phyloP scores from a whole-genome alignment of 2,888 invertebrate genomes.

The Aromia moschata region DNA sequence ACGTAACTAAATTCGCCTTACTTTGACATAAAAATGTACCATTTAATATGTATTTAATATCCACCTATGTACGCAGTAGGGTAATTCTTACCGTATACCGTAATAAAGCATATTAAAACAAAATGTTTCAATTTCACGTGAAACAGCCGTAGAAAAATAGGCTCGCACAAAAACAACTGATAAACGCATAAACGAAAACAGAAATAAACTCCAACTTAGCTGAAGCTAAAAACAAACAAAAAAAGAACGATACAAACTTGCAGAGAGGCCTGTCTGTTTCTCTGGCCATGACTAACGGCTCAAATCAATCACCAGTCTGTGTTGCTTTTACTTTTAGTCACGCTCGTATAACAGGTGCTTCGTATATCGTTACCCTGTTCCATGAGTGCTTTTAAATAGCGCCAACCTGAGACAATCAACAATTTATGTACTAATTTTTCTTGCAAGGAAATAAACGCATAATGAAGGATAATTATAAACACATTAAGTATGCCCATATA shows the following conservation, averaged over 20 bases:
- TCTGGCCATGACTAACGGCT: conserved; percentile 50
- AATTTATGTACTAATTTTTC: conserved; percentile 25
- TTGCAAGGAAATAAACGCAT: conserved; percentile 9
- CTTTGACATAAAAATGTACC: too few relatives aligned
- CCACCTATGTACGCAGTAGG: too few relatives aligned
- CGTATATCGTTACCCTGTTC: conserved; percentile 43
- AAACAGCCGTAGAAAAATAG: too few relatives aligned
- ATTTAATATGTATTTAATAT: too few relatives aligned
- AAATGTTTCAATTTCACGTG: too few relatives aligned
- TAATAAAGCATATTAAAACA: too few relatives aligned
- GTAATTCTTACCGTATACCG: too few relatives aligned
- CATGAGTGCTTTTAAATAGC: conserved; percentile 39
- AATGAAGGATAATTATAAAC: conserved; percentile 10
- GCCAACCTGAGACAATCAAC: conserved; percentile 34
- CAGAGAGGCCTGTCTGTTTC: conserved; percentile 32
- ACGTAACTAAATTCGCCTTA: too few relatives aligned
- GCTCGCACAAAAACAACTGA: too few relatives aligned
- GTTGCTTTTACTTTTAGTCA: conserved; percentile 59
- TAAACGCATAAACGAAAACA: too few relatives aligned
- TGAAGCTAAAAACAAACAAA: conserved; percentile 14
- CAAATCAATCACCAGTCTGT: conserved; percentile 55
- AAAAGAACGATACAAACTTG: conserved; percentile 24
- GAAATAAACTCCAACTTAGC: conserved; percentile 15
- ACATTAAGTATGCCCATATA: conserved; percentile 9
- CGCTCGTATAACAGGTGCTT: conserved; percentile 56